Evolutionary conservation across 2,888 invertebrate species (phyloP), one percentile per base, ranked within the genome.

Genomic region (Ennomos erosarius): DNA sequence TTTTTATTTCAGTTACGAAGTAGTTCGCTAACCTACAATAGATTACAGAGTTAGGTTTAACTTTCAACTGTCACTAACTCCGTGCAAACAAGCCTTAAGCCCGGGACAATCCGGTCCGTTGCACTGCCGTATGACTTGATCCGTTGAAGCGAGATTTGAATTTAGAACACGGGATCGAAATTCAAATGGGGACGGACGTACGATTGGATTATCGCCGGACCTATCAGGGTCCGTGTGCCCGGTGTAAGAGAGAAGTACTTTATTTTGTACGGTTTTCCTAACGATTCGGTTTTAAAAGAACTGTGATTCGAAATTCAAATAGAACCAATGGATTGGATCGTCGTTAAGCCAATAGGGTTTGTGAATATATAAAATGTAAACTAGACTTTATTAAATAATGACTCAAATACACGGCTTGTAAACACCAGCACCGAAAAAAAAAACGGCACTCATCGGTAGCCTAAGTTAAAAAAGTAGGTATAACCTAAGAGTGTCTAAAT

Each of bases 131-230:
- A 42, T 16, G 52, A 46, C 51, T 46, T 53, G 64, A 69, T 67
- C 64, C 60, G 66, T 66, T 67, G 55, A 46, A 52, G 49, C 35
- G 51, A 69, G 62, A 71, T 71, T 71, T 70, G 68, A 73, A 73
- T 73, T 71, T 69, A 69, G 68, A 71, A 70, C 66, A 59, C 70
- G 68, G 47, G 43, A 62, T 71, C 57, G 64, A 68, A 71, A 73
- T 73, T 70, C 73, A 70, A 73, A 74, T 68, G 62, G 69, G 68
- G 67, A 47, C 67, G 67, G 67, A 47, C 67, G 55, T 48, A 55
- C 64, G 58, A 73, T 71, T 73, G 74, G 71, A 69, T 74, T 74
- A 65, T 59, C 62, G 60, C 44, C 58, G 59, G 60, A 68, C 64
- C 64, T 64, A 64, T 62, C 62, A 49, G 37, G 51, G 38, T 34